These are phyloP conservation scores for Oreortyx pictus DNA, from an alignment of 2,797 vertebrate genomes.

Conservation along the genomic window DNA sequence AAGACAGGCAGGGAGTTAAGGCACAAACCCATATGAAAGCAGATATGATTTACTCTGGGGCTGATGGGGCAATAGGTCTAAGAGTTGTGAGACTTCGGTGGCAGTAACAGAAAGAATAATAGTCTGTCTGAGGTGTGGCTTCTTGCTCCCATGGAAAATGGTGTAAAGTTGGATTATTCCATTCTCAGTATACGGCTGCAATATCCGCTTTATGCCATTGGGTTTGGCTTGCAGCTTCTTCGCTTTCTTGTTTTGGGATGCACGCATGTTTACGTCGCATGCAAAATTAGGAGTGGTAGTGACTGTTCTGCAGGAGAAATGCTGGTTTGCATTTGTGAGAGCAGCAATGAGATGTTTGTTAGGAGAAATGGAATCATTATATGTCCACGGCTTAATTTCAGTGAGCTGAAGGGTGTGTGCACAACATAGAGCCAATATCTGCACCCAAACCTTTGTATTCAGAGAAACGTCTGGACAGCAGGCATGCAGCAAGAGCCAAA, in stretches of 20 bases:
- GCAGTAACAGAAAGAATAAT: neutral
- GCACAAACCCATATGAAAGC: neutral
- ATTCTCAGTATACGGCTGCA: neutral
- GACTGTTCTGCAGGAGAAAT: neutral
- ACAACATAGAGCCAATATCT: neutral
- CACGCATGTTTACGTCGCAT: neutral
- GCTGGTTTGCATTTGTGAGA: neutral
- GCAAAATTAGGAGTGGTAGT: neutral
- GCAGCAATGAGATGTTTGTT: neutral
- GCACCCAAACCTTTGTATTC: neutral
- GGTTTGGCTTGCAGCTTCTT: neutral
- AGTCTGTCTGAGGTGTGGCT: neutral
- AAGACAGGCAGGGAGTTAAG: neutral
- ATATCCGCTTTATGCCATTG: neutral
- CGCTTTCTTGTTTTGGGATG: neutral
- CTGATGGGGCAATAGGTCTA: neutral
- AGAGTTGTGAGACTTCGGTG: neutral
- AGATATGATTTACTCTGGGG: neutral
- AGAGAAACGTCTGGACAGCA: neutral
- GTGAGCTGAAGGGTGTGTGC: neutral
- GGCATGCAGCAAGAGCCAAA: neutral
- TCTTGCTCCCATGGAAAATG: neutral
- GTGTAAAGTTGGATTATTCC: neutral
- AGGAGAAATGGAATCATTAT: neutral
- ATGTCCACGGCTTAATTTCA: neutral